Percentiles rank a stretch among this genome's conserved stretches.
Conservation (phyloP, 2,888 invertebrate genomes). For the Macaria notata region DNA sequence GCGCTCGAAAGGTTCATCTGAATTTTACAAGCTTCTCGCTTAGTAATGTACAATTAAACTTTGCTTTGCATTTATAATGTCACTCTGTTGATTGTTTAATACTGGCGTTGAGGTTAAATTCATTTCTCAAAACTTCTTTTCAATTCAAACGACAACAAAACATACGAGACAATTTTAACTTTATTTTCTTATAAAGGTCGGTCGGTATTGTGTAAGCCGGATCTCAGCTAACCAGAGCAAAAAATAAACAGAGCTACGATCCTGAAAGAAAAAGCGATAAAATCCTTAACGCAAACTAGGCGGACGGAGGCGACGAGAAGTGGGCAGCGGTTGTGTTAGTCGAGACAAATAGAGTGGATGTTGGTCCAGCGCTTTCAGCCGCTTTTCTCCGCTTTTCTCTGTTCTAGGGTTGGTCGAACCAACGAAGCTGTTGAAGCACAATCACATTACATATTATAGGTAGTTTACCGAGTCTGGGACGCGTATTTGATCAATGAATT, state of each 20-base stretch:
- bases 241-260: constrained; percentile 40
- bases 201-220: constrained; percentile 28
- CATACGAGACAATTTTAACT: background rate
- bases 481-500: too few relatives aligned
- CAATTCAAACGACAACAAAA: constrained; percentile 4
- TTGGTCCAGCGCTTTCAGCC: constrained; percentile 58
- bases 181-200: constrained; percentile 1
- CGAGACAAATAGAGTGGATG: constrained; percentile 72
- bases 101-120: too few relatives aligned
- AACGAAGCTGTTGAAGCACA: too few relatives aligned
- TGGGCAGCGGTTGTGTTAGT: constrained; percentile 68
- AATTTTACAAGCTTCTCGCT: constrained; percentile 19
- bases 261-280: constrained; percentile 64
- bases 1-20: constrained; percentile 23
- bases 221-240: constrained; percentile 38
- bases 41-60: constrained; percentile 7
- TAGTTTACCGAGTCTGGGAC: too few relatives aligned
- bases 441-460: too few relatives aligned
- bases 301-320: constrained; percentile 65
- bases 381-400: constrained; percentile 44
- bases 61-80: constrained; percentile 2
- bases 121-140: too few relatives aligned
- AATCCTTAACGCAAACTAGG: constrained; percentile 68
- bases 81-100: too few relatives aligned
- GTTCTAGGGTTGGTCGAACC: constrained; percentile 2